A percentile compares a stretch with the other conserved stretches of the same genome.
phyloP scores from a whole-genome alignment of 2,113 vertebrate genomes.

The Mormyrus lacerda region DNA sequence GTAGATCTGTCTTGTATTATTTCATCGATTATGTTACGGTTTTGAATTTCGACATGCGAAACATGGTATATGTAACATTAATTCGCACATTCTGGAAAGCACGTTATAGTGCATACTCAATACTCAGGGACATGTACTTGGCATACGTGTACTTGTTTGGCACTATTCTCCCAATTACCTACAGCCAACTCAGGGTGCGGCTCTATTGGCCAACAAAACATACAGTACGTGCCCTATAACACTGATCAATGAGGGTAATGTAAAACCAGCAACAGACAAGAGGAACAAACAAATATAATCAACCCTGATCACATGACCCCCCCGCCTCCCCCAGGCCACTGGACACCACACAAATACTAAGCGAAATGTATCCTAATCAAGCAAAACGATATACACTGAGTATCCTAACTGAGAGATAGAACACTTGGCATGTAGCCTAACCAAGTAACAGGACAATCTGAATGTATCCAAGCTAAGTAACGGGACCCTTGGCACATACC shows the following conservation, averaged over 20 bases:
- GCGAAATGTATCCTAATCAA: neutral
- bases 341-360: neutral
- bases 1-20: constrained; percentile 1
- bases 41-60: neutral
- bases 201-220: neutral
- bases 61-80: constrained; percentile 1
- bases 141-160: neutral
- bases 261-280: neutral
- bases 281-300: neutral
- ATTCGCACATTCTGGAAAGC: neutral
- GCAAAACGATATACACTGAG: neutral
- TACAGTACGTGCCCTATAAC: neutral
- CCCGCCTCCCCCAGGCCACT: neutral
- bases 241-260: neutral
- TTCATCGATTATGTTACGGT: neutral
- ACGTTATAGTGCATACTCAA: neutral
- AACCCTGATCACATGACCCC: neutral
- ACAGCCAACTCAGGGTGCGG: neutral
- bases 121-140: neutral
- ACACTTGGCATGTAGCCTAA: neutral
- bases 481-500: neutral
- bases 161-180: neutral
- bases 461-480: neutral
- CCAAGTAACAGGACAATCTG: neutral
- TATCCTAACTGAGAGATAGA: neutral